Percentiles rank a stretch among this genome's conserved stretches.
Evolutionary conservation across 2,888 invertebrate species (phyloP).

Genomic region (Synergus gifuensis): DNA sequence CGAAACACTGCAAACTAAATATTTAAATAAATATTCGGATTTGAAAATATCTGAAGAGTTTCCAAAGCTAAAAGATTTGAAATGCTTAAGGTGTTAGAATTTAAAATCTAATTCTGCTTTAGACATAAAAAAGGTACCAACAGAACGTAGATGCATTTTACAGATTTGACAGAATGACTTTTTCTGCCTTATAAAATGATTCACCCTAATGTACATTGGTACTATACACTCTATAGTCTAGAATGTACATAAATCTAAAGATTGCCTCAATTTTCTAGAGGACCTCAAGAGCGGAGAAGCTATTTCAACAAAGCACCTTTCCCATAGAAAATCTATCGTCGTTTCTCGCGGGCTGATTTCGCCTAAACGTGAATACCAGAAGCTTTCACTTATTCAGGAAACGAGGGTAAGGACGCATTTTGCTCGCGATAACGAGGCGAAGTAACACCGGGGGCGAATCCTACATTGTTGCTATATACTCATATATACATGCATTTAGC

Average conservation of each 20-base stretch:
- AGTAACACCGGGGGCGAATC: conserved; percentile 47
- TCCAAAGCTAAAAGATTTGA: no score
- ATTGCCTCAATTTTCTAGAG: background rate
- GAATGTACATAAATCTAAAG: background rate
- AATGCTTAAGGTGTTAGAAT: no score
- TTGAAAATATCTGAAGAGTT: no score
- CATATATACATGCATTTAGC: conserved; percentile 14
- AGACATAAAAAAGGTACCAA: no score
- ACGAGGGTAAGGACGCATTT: conserved; percentile 45
- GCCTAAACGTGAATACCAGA: conserved; percentile 37
- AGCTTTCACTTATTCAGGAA: conserved; percentile 57
- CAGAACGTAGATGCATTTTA: no score
- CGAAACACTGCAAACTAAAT: no score
- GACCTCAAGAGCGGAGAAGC: background rate
- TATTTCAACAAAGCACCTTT: background rate
- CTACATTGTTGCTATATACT: background rate
- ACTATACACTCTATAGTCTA: no score
- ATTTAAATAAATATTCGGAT: no score
- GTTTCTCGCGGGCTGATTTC: conserved; percentile 14
- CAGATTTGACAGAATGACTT: no score
- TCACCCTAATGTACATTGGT: no score
- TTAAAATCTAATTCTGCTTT: no score
- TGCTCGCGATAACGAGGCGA: conserved; percentile 59
- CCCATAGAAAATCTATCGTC: conserved; percentile 15
- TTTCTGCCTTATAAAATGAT: no score